Conservation (phyloP, 64 coral and sea anemone species). For the Dendronephthya gigantea region DNA sequence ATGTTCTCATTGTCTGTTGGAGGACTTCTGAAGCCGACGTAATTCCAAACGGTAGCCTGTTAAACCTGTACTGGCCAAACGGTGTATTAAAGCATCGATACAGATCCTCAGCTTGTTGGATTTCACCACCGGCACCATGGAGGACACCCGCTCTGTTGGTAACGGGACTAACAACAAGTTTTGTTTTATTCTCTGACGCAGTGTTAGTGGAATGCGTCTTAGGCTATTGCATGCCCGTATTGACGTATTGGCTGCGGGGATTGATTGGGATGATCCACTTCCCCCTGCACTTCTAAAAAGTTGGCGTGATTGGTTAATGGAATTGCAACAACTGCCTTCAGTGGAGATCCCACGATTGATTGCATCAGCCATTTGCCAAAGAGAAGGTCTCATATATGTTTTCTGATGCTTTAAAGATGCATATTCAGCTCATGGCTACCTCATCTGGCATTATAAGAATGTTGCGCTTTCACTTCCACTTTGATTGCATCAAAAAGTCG, state of each 20-base stretch:
- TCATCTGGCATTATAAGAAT: background rate
- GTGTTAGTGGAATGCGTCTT: too few relatives aligned
- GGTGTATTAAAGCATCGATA: background rate
- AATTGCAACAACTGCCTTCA: slow-evolving; percentile 26
- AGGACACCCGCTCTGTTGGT: too few relatives aligned
- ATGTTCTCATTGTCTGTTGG: background rate
- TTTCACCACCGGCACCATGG: too few relatives aligned
- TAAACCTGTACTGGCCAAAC: background rate
- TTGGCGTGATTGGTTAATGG: slow-evolving; percentile 25
- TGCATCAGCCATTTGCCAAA: slow-evolving; percentile 14
- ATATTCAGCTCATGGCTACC: background rate
- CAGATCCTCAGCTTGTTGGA: too few relatives aligned
- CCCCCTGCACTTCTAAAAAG: slow-evolving; percentile 16
- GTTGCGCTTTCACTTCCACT: background rate
- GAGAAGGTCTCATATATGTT: slow-evolving; percentile 26
- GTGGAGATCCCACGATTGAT: too few relatives aligned
- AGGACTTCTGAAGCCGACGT: background rate
- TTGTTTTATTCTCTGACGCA: too few relatives aligned
- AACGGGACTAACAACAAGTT: too few relatives aligned
- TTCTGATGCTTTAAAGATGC: slow-evolving; percentile 9
- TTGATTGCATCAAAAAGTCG: slow-evolving; percentile 8
- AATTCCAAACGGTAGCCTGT: background rate
- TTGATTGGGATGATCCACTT: slow-evolving; percentile 43
- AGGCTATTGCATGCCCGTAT: too few relatives aligned
- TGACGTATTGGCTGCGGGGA: slow-evolving; percentile 19